A percentile compares a stretch with the other conserved stretches of the same genome.
Conservation (phyloP, 2,113 vertebrate species). For the Myotis yumanensis region DNA sequence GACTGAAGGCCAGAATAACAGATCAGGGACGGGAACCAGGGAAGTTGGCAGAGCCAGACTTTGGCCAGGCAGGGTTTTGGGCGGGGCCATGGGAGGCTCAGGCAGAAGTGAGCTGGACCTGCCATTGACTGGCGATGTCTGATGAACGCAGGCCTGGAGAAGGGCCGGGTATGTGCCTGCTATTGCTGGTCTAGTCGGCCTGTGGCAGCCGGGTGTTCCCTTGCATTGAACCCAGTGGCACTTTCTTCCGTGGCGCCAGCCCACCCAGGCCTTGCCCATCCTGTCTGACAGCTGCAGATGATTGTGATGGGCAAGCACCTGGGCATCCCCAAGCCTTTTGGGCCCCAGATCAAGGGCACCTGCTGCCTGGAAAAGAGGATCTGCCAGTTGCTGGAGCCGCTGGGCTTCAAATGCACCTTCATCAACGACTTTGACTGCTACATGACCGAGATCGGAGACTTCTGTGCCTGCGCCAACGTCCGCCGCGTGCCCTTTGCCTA, state of each 20-base stretch:
- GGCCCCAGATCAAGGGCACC: conserved; percentile 85
- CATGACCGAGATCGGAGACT: conserved; percentile 86
- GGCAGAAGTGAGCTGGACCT: rapidly evolving
- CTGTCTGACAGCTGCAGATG: conserved; percentile 86
- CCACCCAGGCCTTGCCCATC: not conserved
- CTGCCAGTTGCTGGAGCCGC: conserved; percentile 48
- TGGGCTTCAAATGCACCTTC: conserved; percentile 80
- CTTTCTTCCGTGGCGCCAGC: rapidly evolving
- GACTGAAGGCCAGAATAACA: not conserved
- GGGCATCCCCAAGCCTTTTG: conserved; percentile 91
- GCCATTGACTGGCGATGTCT: not conserved
- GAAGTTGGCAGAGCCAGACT: too few relatives aligned
- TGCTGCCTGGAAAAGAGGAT: conserved; percentile 75
- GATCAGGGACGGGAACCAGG: not conserved
- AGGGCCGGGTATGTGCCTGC: rapidly evolving
- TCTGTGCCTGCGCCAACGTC: conserved; percentile 89
- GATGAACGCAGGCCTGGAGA: not conserved
- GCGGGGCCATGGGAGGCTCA: rapidly evolving
- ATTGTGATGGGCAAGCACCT: conserved; percentile 86
- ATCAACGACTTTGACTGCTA: conserved; percentile 87
- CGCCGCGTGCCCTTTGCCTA: conserved; percentile 82
- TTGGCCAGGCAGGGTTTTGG: rapidly evolving
- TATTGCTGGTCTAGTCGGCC: rapidly evolving
- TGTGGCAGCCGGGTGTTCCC: not conserved
- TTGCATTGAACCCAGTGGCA: rapidly evolving